phyloP scores from a whole-genome alignment of 2,797 vertebrate genomes.

The Saxicola maurus region DNA sequence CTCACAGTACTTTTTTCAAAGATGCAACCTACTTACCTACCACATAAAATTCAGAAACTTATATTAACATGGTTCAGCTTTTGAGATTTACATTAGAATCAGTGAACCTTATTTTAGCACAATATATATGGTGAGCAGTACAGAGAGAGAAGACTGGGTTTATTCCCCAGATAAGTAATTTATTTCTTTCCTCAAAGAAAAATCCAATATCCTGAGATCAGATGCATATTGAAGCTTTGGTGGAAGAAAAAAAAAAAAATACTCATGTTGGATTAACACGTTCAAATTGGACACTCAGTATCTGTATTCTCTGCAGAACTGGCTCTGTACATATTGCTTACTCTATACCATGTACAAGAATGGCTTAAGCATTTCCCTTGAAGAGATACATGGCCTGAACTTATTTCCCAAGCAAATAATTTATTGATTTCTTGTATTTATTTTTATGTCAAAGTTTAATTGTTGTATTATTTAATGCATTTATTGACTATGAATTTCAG shows the following conservation, averaged over 20 bases:
- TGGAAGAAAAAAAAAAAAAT: background rate
- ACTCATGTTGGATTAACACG: slow-evolving; percentile 61
- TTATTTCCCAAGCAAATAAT: slow-evolving; percentile 23
- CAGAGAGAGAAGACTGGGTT: slow-evolving; percentile 53
- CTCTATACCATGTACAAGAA: background rate
- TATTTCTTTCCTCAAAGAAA: slow-evolving; percentile 77
- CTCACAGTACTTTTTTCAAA: slow-evolving; percentile 41
- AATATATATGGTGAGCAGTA: slow-evolving; percentile 55
- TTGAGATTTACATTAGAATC: slow-evolving; percentile 76
- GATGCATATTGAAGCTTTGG: slow-evolving; percentile 70
- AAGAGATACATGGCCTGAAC: background rate
- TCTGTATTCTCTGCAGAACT: slow-evolving; percentile 12
- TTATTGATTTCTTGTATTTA: background rate
- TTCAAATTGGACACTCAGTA: slow-evolving; percentile 43
- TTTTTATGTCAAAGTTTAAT: background rate
- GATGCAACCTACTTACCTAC: slow-evolving; percentile 66
- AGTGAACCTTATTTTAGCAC: slow-evolving; percentile 66
- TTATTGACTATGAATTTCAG: slow-evolving; percentile 1
- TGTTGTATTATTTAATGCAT: background rate
- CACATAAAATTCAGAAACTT: slow-evolving; percentile 64
- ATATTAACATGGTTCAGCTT: slow-evolving; percentile 66
- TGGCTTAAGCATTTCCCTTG: background rate
- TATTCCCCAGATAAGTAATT: slow-evolving; percentile 77
- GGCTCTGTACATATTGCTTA: background rate
- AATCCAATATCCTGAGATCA: slow-evolving; percentile 79